Evolutionary conservation across 2,888 invertebrate genomes (phyloP), one percentile per base, ranked within the genome.

Genomic region (Sinelater perroti): DNA sequence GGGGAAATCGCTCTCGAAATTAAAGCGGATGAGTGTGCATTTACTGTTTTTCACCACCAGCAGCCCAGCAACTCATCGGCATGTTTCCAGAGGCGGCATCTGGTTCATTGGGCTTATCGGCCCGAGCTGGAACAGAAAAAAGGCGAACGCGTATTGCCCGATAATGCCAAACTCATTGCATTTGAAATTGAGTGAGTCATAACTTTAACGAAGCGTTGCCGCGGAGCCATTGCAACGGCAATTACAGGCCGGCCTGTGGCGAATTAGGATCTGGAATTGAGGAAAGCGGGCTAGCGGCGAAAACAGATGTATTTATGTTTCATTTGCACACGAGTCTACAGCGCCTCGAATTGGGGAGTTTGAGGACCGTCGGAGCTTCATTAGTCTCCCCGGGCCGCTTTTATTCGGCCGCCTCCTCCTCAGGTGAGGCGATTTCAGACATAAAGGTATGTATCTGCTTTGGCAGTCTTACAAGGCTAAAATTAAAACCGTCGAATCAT

Each of bases 401-500:
- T 36, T 36, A 36, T 36, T 36, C 18, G n/a, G 20, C 13, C 10
- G 13, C 6, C 16, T 1, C 20, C 24, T 40, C 40, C 14, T 10
- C 40, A 40, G 40, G 40, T 40, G 40, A 24, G 40, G 21, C 20
- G 14, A 40, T 40, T 40, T 40, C 24, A 40, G 24, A 40, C 40
- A 24, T 14, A 40, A 16, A 40, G 24, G 40, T 40, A 40, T 51
- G 40, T 49, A 36, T 40, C 38, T 40, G 7, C 28, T 31, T 49
- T 56, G 55, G 55, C 56, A 56, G 38, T 35, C 35, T 50, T 40
- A 51, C 56, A 38, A 45, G 26, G 35, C 45, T 56, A 51, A 51
- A 40, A 24, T 40, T 24, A 40, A 40, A 40, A 40, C n/a, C n/a
- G n/a, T n/a, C n/a, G n/a, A n/a, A n/a, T n/a, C n/a, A n/a, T n/a